phyloP scores from a whole-genome alignment of 2,113 vertebrate genomes.

The Xiphophorus couchianus region DNA sequence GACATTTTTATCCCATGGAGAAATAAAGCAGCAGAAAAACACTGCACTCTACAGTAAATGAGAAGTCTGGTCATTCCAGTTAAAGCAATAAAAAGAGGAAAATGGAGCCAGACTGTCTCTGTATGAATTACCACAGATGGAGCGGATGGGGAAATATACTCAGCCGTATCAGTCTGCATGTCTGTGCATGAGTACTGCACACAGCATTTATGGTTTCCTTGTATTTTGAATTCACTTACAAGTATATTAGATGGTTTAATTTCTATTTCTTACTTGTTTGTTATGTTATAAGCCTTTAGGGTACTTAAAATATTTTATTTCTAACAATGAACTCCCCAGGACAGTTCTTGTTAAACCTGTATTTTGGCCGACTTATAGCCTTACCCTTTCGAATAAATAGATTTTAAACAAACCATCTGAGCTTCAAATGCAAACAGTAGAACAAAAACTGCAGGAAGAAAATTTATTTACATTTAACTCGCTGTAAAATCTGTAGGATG shows the following conservation, averaged over 20 bases:
- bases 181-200: constrained; percentile 13
- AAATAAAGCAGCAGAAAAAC: constrained; percentile 49
- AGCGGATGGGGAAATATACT: constrained; percentile 65
- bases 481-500: too few species aligned
- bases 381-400: neutral
- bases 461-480: neutral
- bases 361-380: neutral
- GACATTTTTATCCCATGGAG: constrained; percentile 38
- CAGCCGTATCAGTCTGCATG: constrained; percentile 9
- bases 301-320: neutral
- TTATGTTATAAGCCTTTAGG: neutral
- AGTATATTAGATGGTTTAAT: constrained; percentile 1
- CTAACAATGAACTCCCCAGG: neutral
- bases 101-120: constrained; percentile 53
- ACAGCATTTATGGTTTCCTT: constrained; percentile 9
- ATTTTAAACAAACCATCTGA: neutral
- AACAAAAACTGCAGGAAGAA: neutral
- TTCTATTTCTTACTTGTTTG: constrained; percentile 10
- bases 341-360: neutral
- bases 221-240: neutral
- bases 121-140: constrained; percentile 54
- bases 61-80: constrained; percentile 53
- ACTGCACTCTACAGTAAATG: constrained; percentile 14
- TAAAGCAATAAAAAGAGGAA: constrained; percentile 63
- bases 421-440: neutral